Evolutionary conservation across 2,888 invertebrate species (phyloP).

Genomic region (Metellina segmentata): DNA sequence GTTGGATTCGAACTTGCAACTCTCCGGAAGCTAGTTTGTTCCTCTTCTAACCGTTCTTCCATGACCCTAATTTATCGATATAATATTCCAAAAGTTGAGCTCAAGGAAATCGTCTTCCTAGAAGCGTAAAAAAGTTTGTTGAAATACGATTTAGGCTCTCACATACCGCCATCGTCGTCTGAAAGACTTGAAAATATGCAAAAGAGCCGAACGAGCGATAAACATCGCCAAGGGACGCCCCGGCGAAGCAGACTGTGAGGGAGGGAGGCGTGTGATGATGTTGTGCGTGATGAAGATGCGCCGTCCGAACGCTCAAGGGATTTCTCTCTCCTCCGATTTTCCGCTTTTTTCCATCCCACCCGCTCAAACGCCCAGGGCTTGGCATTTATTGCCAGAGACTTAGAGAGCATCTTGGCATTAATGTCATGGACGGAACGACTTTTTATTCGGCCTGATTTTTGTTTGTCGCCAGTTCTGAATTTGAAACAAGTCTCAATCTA

Average conservation of each 20-base stretch:
- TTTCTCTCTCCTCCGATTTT: not conserved
- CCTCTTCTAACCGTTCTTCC: too few species aligned
- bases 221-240: not conserved
- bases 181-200: too few species aligned
- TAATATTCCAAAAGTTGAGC: too few species aligned
- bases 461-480: conserved; percentile 3
- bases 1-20: too few species aligned
- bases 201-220: not conserved
- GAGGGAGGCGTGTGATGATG: conserved; percentile 12
- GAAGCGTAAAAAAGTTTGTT: too few species aligned
- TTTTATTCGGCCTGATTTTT: not conserved
- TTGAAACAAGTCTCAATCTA: not conserved
- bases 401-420: conserved; percentile 9
- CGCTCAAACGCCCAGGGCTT: conserved; percentile 1
- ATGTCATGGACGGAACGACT: not conserved
- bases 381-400: conserved; percentile 18
- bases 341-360: too few species aligned
- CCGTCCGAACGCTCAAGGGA: conserved; percentile 8
- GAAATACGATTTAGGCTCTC: too few species aligned
- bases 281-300: conserved; percentile 34
- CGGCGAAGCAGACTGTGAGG: not conserved
- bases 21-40: too few species aligned
- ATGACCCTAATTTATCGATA: too few species aligned
- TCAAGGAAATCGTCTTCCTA: too few species aligned
- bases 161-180: too few species aligned